Evolutionary conservation across 2,113 vertebrate genomes (phyloP).

Genomic region (Psephotus haematonotus): DNA sequence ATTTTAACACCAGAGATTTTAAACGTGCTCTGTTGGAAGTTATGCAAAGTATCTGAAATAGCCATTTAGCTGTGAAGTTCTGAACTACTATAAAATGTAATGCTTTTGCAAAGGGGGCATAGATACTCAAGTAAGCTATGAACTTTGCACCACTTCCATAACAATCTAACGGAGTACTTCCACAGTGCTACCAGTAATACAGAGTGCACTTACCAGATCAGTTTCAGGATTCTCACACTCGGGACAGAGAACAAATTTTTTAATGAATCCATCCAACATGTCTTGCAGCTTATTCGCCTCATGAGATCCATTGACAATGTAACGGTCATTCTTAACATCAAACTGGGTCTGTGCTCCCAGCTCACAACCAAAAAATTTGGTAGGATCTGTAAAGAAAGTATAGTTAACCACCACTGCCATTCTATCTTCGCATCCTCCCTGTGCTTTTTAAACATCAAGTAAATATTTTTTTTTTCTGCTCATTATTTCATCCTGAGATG

Average conservation of each 20-base stretch:
- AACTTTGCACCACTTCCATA: background rate
- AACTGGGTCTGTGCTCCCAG: slow-evolving; percentile 99
- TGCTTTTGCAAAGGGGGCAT: accelerated
- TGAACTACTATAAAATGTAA: accelerated
- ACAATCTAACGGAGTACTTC: accelerated
- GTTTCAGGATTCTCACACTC: slow-evolving; percentile 99
- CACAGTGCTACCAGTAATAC: accelerated
- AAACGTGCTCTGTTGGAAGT: background rate
- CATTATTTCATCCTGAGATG: background rate
- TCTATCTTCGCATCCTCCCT: accelerated
- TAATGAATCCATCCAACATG: slow-evolving; percentile 99
- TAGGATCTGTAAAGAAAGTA: slow-evolving; percentile 83
- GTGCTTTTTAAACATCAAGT: background rate
- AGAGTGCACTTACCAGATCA: slow-evolving; percentile 84
- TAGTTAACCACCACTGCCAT: background rate
- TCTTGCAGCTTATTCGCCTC: slow-evolving; percentile 99
- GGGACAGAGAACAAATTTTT: slow-evolving; percentile 99
- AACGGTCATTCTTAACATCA: slow-evolving; percentile 99
- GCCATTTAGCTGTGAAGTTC: background rate
- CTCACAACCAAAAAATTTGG: slow-evolving; percentile 99
- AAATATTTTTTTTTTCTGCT: background rate
- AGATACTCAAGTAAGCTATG: background rate
- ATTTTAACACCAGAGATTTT: background rate
- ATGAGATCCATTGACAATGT: slow-evolving; percentile 99
- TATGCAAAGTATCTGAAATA: background rate